A percentile compares a stretch with the other conserved stretches of the same genome.
These are phyloP conservation scores for Diglossa cyanea DNA, from an alignment of 2,797 vertebrate species.

Conservation along the genomic window DNA sequence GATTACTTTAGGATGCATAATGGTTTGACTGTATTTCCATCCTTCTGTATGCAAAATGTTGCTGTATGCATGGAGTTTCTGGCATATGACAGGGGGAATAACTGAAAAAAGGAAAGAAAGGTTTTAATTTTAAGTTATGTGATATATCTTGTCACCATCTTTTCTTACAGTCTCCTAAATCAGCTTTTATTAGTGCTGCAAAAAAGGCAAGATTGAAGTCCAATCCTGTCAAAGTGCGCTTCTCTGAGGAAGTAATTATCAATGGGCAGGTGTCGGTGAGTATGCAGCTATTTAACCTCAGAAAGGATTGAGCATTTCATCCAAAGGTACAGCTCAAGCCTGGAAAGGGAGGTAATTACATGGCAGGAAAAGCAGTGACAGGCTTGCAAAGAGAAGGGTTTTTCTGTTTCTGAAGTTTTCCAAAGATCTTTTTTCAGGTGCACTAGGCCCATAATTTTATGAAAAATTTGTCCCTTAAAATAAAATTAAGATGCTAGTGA, in stretches of 20 bases:
- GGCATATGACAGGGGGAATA: background rate
- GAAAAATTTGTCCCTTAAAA: background rate
- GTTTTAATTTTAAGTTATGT: constrained; percentile 6
- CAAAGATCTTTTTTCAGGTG: background rate
- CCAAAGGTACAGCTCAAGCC: background rate
- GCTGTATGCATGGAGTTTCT: background rate
- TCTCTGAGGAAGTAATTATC: constrained; percentile 97
- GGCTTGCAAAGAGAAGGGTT: background rate
- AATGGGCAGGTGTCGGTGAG: constrained; percentile 97
- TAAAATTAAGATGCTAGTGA: background rate
- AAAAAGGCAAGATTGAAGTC: constrained; percentile 99
- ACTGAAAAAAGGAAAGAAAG: background rate
- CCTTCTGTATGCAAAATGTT: background rate
- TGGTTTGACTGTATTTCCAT: background rate
- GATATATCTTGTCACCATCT: constrained; percentile 16
- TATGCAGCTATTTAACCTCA: constrained; percentile 44
- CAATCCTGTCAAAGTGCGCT: constrained; percentile 97
- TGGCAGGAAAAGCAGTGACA: background rate
- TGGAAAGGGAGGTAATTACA: background rate
- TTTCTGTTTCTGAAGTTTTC: background rate
- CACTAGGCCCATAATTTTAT: background rate
- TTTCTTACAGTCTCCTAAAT: constrained; percentile 92
- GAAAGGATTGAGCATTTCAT: background rate
- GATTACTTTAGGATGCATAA: background rate
- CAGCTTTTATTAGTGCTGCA: constrained; percentile 98